Percentiles rank a stretch among this genome's conserved stretches.
These are phyloP conservation scores for Caenorhabditis sp. DNA, from an alignment of 2,888 invertebrate genomes.

Conservation along the genomic window DNA sequence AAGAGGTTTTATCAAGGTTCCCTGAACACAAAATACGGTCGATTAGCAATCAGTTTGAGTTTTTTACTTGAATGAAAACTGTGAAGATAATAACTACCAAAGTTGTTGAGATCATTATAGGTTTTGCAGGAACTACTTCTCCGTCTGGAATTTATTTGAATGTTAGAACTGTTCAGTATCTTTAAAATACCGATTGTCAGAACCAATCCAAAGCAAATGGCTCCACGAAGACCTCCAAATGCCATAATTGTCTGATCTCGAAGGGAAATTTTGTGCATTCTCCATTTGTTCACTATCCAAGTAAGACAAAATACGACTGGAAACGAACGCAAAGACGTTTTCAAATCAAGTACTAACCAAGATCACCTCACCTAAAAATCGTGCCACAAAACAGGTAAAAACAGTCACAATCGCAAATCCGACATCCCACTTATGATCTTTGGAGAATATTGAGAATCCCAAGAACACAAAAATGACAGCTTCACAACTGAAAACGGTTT, in stretches of 20 bases:
- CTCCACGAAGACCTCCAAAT: slow-evolving; percentile 95
- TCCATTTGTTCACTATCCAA: slow-evolving; percentile 91
- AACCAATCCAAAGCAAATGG: slow-evolving; percentile 90
- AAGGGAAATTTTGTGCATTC: slow-evolving; percentile 89
- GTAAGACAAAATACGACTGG: slow-evolving; percentile 85
- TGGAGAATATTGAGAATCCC: slow-evolving; percentile 94
- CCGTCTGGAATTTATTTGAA: slow-evolving; percentile 34
- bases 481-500: slow-evolving; percentile 85
- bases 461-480: slow-evolving; percentile 99
- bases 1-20: slow-evolving; percentile 97
- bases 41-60: background rate
- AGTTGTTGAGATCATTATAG: slow-evolving; percentile 98
- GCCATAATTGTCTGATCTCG: slow-evolving; percentile 88
- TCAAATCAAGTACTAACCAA: too few relatives aligned
- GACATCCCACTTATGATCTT: slow-evolving; percentile 93
- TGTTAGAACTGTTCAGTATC: background rate
- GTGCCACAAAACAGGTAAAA: slow-evolving; percentile 90
- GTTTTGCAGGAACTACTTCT: slow-evolving; percentile 88
- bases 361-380: slow-evolving; percentile 95
- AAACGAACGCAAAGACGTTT: too few relatives aligned
- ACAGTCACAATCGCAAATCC: slow-evolving; percentile 93
- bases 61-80: slow-evolving; percentile 90
- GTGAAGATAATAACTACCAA: slow-evolving; percentile 98
- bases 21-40: slow-evolving; percentile 81
- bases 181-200: slow-evolving; percentile 84